phyloP scores from a whole-genome alignment of 2,888 invertebrate species.

The Nomada fucata region DNA sequence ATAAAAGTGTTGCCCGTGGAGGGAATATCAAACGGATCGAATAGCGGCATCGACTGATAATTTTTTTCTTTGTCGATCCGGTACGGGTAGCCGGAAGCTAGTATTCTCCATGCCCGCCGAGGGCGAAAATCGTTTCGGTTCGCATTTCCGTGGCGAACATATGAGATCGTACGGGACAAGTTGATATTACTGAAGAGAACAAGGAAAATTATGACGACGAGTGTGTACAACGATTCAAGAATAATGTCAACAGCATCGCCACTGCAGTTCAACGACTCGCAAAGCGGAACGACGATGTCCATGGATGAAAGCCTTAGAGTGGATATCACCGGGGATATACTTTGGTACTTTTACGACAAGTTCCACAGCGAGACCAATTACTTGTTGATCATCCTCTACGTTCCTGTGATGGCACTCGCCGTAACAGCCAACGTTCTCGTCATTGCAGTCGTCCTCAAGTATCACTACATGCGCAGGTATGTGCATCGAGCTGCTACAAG shows the following conservation, averaged over 20 bases:
- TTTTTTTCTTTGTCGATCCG: slow-evolving; percentile 21
- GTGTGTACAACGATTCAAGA: slow-evolving; percentile 1
- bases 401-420: slow-evolving; percentile 87
- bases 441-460: slow-evolving; percentile 88
- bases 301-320: slow-evolving; percentile 59
- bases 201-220: slow-evolving; percentile 16
- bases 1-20: slow-evolving; percentile 5
- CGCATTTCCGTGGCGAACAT: slow-evolving; percentile 6
- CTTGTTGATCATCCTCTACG: slow-evolving; percentile 87
- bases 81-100: neutral
- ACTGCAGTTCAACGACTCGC: slow-evolving; percentile 16
- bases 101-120: slow-evolving; percentile 18
- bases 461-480: slow-evolving; percentile 89
- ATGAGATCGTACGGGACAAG: neutral
- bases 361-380: slow-evolving; percentile 74
- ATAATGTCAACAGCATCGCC: slow-evolving; percentile 8
- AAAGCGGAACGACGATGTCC: slow-evolving; percentile 2
- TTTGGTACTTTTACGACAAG: slow-evolving; percentile 70
- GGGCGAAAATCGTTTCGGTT: slow-evolving; percentile 9
- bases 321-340: slow-evolving; percentile 64
- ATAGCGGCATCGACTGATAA: slow-evolving; percentile 7
- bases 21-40: neutral
- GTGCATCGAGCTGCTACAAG: slow-evolving; percentile 66
- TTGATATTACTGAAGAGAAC: neutral
- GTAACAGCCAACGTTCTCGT: slow-evolving; percentile 88